Base-by-base conservation (phyloP, 1,140 invertebrate genomes). In the Trichonephila inaurata region DNA sequence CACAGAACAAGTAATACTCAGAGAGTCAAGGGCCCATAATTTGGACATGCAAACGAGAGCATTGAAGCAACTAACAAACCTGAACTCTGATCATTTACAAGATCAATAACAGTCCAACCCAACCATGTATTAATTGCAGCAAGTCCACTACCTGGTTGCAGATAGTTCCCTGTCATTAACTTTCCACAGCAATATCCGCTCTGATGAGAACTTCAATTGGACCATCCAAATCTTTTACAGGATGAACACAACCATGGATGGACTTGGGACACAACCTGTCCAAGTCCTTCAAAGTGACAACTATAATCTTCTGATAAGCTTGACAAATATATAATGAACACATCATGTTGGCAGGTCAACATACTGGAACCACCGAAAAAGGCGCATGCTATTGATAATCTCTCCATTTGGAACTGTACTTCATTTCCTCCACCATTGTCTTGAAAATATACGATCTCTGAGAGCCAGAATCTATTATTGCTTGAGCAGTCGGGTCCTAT, bases 1-100 rank as follows among this genome's bases (percentile, higher is more conserved):
- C n/a, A n/a, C n/a, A n/a, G n/a, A n/a, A n/a, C n/a, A n/a, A 18
- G 14, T 82, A 58, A 96, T 96, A 51, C 96, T 96, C 8, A 96
- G 58, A 28, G 95, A 94, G 86, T 96, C 96, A 44, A 96, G 81
- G 85, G 81, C 83, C 95, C 96, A 96, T n/a, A 96, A 95, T 60
- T 96, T 95, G 0, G 94, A 88, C 28, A 96, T 87, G 19, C 94
- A 72, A 3, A 92, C 89, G 61, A 72, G 61, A 95, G 94, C 94
- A 95, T 94, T 2, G 94, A 93, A n/a, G 94, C 90, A 5, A 94
- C 93, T 14, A 86, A 19, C 12, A 93, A 40, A 18, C 12, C 6
- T 10, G 64, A 60, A 40, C 10, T 64, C 14, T 44, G 60, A 60
- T 10, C 58, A 86, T 62, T 93, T 19, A 8, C 14, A 18, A 2